These are phyloP conservation scores for Eudemis profundana DNA, from an alignment of 2,888 invertebrate genomes.

Conservation along the genomic window DNA sequence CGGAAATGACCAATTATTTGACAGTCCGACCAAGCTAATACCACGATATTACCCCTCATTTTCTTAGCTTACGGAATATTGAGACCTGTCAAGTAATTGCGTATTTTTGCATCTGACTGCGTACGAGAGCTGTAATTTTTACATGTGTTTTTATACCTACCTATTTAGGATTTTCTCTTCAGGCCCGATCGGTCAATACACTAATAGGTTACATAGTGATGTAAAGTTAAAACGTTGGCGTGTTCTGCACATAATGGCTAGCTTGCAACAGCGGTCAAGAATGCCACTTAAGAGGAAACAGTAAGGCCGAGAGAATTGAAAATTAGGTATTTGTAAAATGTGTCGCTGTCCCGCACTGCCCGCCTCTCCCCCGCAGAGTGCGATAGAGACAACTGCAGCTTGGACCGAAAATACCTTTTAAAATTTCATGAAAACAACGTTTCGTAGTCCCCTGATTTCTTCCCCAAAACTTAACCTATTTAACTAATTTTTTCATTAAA, in stretches of 20 bases:
- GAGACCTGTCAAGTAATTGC: conserved; percentile 31
- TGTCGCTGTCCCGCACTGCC: too few relatives aligned
- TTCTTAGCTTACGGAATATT: conserved; percentile 32
- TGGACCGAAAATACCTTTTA: too few relatives aligned
- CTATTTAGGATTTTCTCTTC: conserved; percentile 23
- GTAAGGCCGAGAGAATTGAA: too few relatives aligned
- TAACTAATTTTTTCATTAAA: too few relatives aligned
- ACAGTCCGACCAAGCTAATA: conserved; percentile 50
- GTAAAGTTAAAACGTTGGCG: conserved; percentile 17
- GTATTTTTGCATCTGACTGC: conserved; percentile 28
- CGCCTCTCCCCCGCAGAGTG: too few relatives aligned
- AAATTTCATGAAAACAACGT: too few relatives aligned
- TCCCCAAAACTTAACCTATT: too few relatives aligned
- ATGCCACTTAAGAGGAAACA: too few relatives aligned
- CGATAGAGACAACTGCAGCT: too few relatives aligned
- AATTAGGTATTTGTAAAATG: too few relatives aligned
- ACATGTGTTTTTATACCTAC: background rate
- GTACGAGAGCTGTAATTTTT: conserved; percentile 26
- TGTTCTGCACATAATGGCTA: conserved; percentile 16
- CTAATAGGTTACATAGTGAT: too few relatives aligned
- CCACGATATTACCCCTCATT: conserved; percentile 35
- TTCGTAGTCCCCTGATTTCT: too few relatives aligned
- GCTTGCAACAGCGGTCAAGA: conserved; percentile 15
- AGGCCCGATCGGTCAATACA: conserved; percentile 6
- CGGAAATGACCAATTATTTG: conserved; percentile 66